phyloP scores from a whole-genome alignment of 2,888 invertebrate species.

The Trissolcus brochymenae region DNA sequence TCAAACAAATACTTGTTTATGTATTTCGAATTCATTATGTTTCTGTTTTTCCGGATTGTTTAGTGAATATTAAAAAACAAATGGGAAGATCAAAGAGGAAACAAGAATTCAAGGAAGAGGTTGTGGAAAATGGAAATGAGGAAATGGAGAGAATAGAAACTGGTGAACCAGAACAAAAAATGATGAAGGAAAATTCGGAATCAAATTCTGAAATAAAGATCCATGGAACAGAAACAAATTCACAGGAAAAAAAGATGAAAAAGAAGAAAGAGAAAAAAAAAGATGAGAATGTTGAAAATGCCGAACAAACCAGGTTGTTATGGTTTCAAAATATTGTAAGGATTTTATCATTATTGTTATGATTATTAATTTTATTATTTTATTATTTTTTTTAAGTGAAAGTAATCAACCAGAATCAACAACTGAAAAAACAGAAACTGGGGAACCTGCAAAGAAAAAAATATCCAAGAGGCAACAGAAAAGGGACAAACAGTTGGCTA shows the following conservation, averaged over 20 bases:
- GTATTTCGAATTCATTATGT: too few species aligned
- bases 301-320: too few species aligned
- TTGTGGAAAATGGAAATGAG: background rate
- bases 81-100: background rate
- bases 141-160: background rate
- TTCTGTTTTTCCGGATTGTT: too few species aligned
- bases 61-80: too few species aligned
- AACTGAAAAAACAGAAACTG: slow-evolving; percentile 3
- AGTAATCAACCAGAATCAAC: background rate
- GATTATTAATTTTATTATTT: too few species aligned
- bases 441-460: slow-evolving; percentile 9
- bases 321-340: too few species aligned
- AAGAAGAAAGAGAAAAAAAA: too few species aligned
- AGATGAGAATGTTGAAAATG: too few species aligned
- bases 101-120: background rate
- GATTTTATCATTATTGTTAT: too few species aligned
- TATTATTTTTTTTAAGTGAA: background rate
- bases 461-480: slow-evolving; percentile 16
- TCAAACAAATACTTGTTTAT: too few species aligned
- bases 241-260: too few species aligned
- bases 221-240: background rate
- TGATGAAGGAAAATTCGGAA: background rate
- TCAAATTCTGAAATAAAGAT: background rate
- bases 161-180: background rate
- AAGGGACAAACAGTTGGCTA: slow-evolving; percentile 6